Conservation (phyloP, 2,888 invertebrate species). For the Ichneumoninae sp. region DNA sequence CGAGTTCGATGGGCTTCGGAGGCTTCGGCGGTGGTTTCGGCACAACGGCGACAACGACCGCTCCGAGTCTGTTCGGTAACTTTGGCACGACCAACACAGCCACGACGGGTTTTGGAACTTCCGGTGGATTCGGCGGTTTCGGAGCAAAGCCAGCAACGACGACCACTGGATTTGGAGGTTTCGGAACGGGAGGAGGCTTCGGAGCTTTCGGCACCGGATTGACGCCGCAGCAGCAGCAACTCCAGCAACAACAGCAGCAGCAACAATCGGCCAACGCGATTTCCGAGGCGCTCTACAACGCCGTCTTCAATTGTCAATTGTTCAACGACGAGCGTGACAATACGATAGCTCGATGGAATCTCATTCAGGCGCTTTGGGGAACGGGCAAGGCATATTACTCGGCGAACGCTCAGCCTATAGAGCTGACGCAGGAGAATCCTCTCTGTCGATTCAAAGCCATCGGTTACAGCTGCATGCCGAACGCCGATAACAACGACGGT, state of each 20-base stretch:
- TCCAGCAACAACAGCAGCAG: slow-evolving; percentile 85
- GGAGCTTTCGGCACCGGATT: slow-evolving; percentile 76
- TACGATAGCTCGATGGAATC: slow-evolving; percentile 97
- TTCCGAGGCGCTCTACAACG: slow-evolving; percentile 89
- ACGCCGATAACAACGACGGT: slow-evolving; percentile 95
- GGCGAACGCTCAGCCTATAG: slow-evolving; percentile 91
- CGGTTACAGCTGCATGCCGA: slow-evolving; percentile 95
- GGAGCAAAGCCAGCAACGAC: slow-evolving; percentile 85
- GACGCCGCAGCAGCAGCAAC: slow-evolving; percentile 78
- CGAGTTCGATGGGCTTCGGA: slow-evolving; percentile 83
- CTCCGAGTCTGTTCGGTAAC: slow-evolving; percentile 85
- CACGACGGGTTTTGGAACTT: slow-evolving; percentile 80
- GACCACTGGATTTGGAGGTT: slow-evolving; percentile 84
- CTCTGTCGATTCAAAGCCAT: slow-evolving; percentile 97
- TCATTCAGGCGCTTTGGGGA: slow-evolving; percentile 95
- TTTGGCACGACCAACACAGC: slow-evolving; percentile 84
- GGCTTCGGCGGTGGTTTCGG: slow-evolving; percentile 78
- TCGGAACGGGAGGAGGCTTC: slow-evolving; percentile 78
- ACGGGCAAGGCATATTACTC: slow-evolving; percentile 93
- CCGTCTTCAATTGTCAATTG: slow-evolving; percentile 91
- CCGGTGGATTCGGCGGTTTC: slow-evolving; percentile 85
- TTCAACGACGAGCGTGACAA: slow-evolving; percentile 98
- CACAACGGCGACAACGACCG: slow-evolving; percentile 74
- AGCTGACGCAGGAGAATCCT: slow-evolving; percentile 94
- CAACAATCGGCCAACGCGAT: slow-evolving; percentile 87